Evolutionary conservation across 2,113 vertebrate species (phyloP).

Genomic region (Herpailurus yagouaroundi): DNA sequence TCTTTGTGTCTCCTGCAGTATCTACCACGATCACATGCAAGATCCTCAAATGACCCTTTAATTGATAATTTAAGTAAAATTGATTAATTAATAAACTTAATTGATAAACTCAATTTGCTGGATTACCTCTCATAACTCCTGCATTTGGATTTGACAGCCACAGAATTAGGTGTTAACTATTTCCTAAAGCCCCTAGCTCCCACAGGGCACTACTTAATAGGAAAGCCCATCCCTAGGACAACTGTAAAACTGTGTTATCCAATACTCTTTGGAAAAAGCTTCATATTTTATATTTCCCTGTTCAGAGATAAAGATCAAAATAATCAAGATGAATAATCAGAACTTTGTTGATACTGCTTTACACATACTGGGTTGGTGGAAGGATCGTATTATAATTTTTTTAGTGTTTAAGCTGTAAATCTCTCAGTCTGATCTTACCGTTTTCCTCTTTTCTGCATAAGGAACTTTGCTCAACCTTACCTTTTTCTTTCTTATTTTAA

Average conservation of each 20-base stretch:
- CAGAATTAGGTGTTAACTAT: background rate
- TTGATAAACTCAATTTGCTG: background rate
- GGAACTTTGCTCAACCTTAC: background rate
- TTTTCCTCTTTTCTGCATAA: background rate
- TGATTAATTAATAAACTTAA: background rate
- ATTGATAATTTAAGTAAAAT: background rate
- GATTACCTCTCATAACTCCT: background rate
- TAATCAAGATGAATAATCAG: background rate
- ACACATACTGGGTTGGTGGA: rapidly evolving
- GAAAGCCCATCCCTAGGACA: background rate
- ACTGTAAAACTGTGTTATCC: background rate
- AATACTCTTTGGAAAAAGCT: background rate
- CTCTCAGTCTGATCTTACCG: background rate
- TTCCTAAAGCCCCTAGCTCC: background rate
- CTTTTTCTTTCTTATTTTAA: too few relatives aligned
- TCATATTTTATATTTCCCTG: background rate
- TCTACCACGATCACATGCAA: background rate
- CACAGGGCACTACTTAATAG: background rate
- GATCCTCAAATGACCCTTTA: background rate
- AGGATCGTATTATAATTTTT: background rate
- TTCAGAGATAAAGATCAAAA: background rate
- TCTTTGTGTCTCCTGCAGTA: background rate
- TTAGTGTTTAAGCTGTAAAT: background rate
- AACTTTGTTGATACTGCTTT: background rate
- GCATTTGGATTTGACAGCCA: background rate